A percentile compares a stretch with the other conserved stretches of the same genome.
Evolutionary conservation across 2,888 invertebrate genomes (phyloP).

Genomic region (Acholoe squamosa): DNA sequence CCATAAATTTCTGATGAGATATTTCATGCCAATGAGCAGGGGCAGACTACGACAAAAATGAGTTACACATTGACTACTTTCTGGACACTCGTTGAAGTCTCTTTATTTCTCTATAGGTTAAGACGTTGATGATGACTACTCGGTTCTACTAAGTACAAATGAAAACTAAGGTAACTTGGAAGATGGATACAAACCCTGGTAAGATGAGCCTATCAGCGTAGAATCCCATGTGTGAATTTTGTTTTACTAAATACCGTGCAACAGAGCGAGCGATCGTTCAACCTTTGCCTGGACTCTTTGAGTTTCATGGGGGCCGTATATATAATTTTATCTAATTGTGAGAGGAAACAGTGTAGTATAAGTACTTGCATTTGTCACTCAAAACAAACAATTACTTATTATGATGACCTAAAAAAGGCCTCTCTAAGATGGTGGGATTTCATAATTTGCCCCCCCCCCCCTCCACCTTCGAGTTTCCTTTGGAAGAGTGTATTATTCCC

Average conservation of each 20-base stretch:
- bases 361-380: slow-evolving; percentile 64
- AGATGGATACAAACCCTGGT: slow-evolving; percentile 61
- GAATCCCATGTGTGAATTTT: slow-evolving; percentile 51
- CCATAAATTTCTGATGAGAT: neutral
- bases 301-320: slow-evolving; percentile 73
- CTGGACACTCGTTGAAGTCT: neutral
- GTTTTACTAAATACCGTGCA: slow-evolving; percentile 65
- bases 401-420: neutral
- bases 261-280: slow-evolving; percentile 62
- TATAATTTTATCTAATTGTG: slow-evolving; percentile 79
- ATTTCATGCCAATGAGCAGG: neutral
- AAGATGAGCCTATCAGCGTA: slow-evolving; percentile 4
- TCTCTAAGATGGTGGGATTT: too few species aligned
- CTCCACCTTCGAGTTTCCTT: too few species aligned
- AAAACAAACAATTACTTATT: slow-evolving; percentile 29
- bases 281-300: slow-evolving; percentile 73
- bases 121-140: neutral
- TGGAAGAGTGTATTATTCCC: too few species aligned
- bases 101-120: neutral
- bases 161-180: slow-evolving; percentile 58
- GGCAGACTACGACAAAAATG: too few species aligned
- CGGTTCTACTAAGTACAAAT: slow-evolving; percentile 15
- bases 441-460: too few species aligned
- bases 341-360: slow-evolving; percentile 70
- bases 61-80: too few species aligned